Base-by-base conservation (phyloP, 1,140 invertebrate genomes). In the Thaumatotibia leucotreta region DNA sequence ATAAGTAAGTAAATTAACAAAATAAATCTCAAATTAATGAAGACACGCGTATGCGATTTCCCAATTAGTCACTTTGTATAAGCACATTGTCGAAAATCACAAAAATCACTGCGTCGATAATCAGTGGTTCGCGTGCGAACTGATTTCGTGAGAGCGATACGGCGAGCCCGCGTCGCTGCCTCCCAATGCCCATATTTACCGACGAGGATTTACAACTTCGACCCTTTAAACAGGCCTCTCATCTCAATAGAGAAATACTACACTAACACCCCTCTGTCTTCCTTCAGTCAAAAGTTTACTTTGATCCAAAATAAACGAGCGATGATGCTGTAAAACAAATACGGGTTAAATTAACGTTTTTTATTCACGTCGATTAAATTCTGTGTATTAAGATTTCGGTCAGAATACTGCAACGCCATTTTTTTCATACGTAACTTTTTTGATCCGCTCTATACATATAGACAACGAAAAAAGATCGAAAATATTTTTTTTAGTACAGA, bases 141-240 rank as follows among this genome's bases (percentile, higher is more conserved):
- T n/a, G n/a, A 5, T 58, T 58, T 27, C 52, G 52, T 58, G 52
- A 58, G 52, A 58, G 52, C 52, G 27, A 58, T 27, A 24, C 52
- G 52, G 11, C 20, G 27, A 11, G n/a, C 52, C 52, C 52, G 52
- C 52, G 24, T 58, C 23, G 24, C 52, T 29, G 52, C 24, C 1
- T 31, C 52, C 52, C 11, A 58, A 58, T 58, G 17, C 52, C 52
- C 52, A 27, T 24, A 58, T 58, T 58, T 58, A 27, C 52, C 52
- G 8, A 14, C 52, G n/a, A 11, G 23, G 52, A 58, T 58, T 58
- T 58, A 27, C 24, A 4, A 29, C 23, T 58, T 23, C 23, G 23
- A 27, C 22, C 52, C n/a, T 24, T 27, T n/a, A 31, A 58, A 58
- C 4, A 17, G 52, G 24, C 24, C 4, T 24, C 27, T 29, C 4